Percentiles rank a stretch among this genome's conserved stretches.
phyloP scores from a whole-genome alignment of 2,888 invertebrate genomes.

The Halictus quadricinctus region DNA sequence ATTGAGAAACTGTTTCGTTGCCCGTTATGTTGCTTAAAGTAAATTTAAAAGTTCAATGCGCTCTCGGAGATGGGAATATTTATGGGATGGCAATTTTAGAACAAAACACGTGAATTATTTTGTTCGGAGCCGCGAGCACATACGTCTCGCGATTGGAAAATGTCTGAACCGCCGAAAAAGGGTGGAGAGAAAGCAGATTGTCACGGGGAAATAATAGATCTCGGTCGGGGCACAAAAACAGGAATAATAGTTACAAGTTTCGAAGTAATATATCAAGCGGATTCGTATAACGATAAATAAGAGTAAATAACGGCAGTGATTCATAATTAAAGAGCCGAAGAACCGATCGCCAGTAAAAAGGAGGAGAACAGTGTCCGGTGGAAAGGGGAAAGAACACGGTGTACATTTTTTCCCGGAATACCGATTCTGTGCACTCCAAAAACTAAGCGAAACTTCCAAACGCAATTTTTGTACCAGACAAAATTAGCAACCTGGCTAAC shows the following conservation, averaged over 20 bases:
- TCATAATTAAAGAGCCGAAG: slow-evolving; percentile 67
- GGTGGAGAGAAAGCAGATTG: slow-evolving; percentile 60
- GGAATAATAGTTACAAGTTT: slow-evolving; percentile 70
- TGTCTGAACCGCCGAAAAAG: slow-evolving; percentile 37
- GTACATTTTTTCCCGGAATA: slow-evolving; percentile 14
- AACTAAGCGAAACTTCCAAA: neutral
- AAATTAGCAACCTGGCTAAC: neutral
- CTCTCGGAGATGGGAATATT: slow-evolving; percentile 30
- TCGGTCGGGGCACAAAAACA: slow-evolving; percentile 60
- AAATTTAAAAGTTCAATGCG: slow-evolving; percentile 24
- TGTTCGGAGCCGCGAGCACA: slow-evolving; percentile 35
- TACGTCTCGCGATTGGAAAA: slow-evolving; percentile 41
- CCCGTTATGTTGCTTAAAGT: slow-evolving; percentile 8
- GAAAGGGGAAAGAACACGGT: slow-evolving; percentile 13
- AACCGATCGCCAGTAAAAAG: slow-evolving; percentile 42
- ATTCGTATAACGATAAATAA: slow-evolving; percentile 67
- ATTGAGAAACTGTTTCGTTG: neutral
- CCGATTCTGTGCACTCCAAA: neutral
- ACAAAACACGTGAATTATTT: slow-evolving; percentile 49
- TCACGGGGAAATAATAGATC: slow-evolving; percentile 65
- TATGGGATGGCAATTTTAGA: slow-evolving; percentile 47
- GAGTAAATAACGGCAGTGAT: slow-evolving; percentile 67
- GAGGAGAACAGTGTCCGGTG: slow-evolving; percentile 16
- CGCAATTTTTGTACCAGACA: neutral
- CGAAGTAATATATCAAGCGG: slow-evolving; percentile 66